Evolutionary conservation across 2,113 vertebrate species (phyloP), one percentile per base, ranked within the genome.

Genomic region (Sander vitreus): DNA sequence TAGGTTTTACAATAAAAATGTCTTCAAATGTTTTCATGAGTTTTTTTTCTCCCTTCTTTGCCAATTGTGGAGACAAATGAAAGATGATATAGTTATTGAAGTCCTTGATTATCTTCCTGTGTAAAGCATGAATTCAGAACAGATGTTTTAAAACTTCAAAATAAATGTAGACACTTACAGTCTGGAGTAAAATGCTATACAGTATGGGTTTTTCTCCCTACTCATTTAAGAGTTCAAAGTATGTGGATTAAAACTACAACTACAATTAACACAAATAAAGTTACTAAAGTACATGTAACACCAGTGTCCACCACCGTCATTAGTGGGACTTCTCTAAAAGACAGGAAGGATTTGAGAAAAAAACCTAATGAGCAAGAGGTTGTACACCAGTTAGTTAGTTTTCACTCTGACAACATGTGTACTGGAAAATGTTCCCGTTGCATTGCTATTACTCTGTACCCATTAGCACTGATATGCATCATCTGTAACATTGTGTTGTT

Each of bases 401-500:
- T 74, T 73, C 71, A 30, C 5, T 1, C 45, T 21, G 58, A 25
- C 78, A 84, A 45, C 81, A 96, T 96, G 96, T 96, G 95, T 25
- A 94, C 94, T 0, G 94, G 93, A 60, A 90, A 85, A 51, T 96
- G 96, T 45, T 83, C 96, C n/a, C 79, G 77, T 5, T 93, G 84
- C 63, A 90, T 96, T 1, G 93, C 94, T 9, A 47, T 70, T 0
- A n/a, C 79, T 12, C 78, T 96, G 67, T 96, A 94, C 89, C 95
- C 94, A 0, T 51, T 95, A 1, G 94, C 91, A 1, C n/a, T 93
- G 59, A 73, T 93, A 27, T 94, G 92, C 59, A 91, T 96, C 19
- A 59, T 93, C 87, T 95, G 94, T 64, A 96, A 96, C 85, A 85
- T 95, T 1, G 25, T 96, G 0, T 75, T 96, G 33, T 95, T 96